Conservation (phyloP, 2,888 invertebrate species). For the Bombylius major region DNA sequence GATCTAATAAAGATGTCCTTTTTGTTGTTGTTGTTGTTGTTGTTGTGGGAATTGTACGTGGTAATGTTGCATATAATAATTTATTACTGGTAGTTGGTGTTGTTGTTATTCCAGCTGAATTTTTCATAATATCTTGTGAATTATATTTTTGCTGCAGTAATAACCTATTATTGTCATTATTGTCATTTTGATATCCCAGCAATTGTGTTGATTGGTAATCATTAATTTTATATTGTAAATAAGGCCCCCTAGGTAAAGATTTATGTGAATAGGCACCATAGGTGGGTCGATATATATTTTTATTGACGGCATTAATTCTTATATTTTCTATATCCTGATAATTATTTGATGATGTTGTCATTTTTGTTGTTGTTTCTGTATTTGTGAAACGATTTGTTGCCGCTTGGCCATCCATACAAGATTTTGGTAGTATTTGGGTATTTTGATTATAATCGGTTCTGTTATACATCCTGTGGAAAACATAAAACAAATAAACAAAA, state of each 20-base stretch:
- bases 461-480: not conserved
- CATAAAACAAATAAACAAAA: not conserved
- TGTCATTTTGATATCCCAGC: not conserved
- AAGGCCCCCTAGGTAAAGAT: constrained; percentile 20
- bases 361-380: not conserved
- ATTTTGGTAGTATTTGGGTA: not conserved
- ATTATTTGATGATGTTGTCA: constrained; percentile 1
- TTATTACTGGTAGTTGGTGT: not conserved
- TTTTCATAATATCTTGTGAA: not conserved
- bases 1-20: not conserved
- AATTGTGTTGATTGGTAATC: not conserved
- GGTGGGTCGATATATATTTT: constrained; percentile 15
- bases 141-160: constrained; percentile 5
- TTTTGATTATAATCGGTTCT: not conserved
- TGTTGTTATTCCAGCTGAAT: not conserved
- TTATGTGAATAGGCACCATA: constrained; percentile 19
- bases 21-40: not conserved
- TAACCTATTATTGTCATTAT: constrained; percentile 14
- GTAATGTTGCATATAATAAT: not conserved
- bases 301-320: constrained; percentile 4
- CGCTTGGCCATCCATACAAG: not conserved
- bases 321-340: constrained; percentile 2
- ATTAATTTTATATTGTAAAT: constrained; percentile 20
- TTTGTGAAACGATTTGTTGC: not conserved
- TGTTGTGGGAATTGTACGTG: not conserved